A percentile compares a stretch with the other conserved stretches of the same genome.
Conservation (phyloP, 2,888 invertebrate species). For the Tachina lurida region DNA sequence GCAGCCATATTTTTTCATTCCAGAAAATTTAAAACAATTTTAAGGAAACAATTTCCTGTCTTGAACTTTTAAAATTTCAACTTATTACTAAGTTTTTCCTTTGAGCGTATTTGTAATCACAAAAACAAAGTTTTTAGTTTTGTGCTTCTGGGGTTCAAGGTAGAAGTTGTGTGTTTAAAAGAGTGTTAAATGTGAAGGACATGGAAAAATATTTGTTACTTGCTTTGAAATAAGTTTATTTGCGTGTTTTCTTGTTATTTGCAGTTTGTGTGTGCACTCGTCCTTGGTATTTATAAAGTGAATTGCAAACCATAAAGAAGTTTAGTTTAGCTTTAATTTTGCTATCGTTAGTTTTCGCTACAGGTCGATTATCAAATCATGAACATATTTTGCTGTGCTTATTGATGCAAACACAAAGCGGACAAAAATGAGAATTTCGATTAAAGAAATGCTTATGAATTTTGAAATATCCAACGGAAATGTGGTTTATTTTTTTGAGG, state of each 20-base stretch:
- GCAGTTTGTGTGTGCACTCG: neutral
- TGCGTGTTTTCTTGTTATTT: neutral
- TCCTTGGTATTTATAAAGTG: conserved; percentile 20
- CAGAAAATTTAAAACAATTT: too few species aligned
- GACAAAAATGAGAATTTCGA: neutral
- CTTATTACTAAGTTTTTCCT: conserved; percentile 12
- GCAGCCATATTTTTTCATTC: too few species aligned
- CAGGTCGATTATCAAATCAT: conserved; percentile 42
- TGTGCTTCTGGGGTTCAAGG: conserved; percentile 39
- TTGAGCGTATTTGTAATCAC: neutral
- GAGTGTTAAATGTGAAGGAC: conserved; percentile 63
- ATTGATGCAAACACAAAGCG: neutral
- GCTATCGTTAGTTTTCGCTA: neutral
- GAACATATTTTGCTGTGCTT: neutral
- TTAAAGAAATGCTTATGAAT: neutral
- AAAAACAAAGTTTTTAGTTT: neutral
- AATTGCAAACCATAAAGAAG: conserved; percentile 40
- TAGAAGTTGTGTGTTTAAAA: conserved; percentile 45
- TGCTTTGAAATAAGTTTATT: conserved; percentile 10
- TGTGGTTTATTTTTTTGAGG: neutral
- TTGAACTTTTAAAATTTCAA: neutral
- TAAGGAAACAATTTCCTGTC: neutral
- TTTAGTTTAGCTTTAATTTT: conserved; percentile 13
- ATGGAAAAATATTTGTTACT: conserved; percentile 35
- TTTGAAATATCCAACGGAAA: neutral